Conservation (phyloP, 1,140 invertebrate species). For the Sitodiplosis mosellana region DNA sequence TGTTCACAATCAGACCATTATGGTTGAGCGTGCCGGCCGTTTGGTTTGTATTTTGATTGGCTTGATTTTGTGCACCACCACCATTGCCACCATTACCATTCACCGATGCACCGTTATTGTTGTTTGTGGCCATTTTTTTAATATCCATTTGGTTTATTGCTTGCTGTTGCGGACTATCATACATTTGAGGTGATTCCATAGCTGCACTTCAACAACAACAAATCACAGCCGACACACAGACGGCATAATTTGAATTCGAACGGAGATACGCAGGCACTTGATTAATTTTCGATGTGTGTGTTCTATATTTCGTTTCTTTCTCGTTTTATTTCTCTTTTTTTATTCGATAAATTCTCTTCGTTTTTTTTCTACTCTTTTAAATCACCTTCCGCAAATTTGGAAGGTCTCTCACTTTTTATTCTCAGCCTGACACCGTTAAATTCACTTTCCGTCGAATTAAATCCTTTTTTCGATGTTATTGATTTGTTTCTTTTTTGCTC, state of each 20-base stretch:
- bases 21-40: constrained; percentile 20
- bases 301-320: constrained; percentile 3
- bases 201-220: constrained; percentile 6
- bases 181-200: constrained; percentile 56
- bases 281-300: neutral
- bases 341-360: neutral
- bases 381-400: neutral
- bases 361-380: constrained; percentile 5
- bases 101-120: constrained; percentile 23
- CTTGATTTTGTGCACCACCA: constrained; percentile 21
- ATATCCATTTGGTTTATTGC: constrained; percentile 22
- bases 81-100: constrained; percentile 15
- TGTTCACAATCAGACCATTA: constrained; percentile 13
- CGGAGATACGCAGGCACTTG: neutral
- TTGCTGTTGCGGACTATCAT: constrained; percentile 28
- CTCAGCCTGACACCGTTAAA: no score
- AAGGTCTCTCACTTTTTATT: no score
- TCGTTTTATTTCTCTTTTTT: constrained; percentile 4
- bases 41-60: constrained; percentile 19
- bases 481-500: no score
- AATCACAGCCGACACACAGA: constrained; percentile 21
- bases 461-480: no score
- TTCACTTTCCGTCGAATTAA: no score
- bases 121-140: constrained; percentile 24
- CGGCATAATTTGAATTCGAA: constrained; percentile 14